Percentiles rank a stretch among this genome's conserved stretches.
These are phyloP conservation scores for Papilio helenus DNA, from an alignment of 1,140 invertebrate species.

Conservation along the genomic window DNA sequence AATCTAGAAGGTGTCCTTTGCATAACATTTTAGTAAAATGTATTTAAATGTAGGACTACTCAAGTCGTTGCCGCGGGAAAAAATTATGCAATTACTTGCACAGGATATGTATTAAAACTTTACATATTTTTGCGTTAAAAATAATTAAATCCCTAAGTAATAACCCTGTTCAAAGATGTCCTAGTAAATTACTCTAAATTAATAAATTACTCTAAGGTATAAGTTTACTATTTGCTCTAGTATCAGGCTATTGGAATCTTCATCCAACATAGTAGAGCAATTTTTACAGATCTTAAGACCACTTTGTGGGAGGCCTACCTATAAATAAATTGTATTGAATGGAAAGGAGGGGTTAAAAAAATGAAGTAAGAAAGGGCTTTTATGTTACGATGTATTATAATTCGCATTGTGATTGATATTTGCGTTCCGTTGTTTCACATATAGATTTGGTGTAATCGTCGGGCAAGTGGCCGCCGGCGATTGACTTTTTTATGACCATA, in stretches of 20 bases:
- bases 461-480: slow-evolving; percentile 17
- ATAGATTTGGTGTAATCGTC: slow-evolving; percentile 32
- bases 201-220: neutral
- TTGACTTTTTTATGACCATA: slow-evolving; percentile 33
- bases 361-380: neutral
- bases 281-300: neutral
- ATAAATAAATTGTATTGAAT: slow-evolving; percentile 19
- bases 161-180: neutral
- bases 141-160: neutral
- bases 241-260: neutral
- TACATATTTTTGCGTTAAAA: neutral
- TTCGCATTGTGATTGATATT: slow-evolving; percentile 32
- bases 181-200: neutral
- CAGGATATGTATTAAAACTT: neutral
- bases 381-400: slow-evolving; percentile 15
- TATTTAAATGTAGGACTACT: neutral
- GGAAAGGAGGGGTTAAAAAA: neutral
- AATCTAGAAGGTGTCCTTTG: neutral
- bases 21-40: neutral
- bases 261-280: neutral
- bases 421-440: slow-evolving; percentile 33
- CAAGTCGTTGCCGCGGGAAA: neutral
- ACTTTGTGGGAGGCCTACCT: neutral
- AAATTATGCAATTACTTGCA: neutral
- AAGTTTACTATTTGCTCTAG: neutral